Evolutionary conservation across 2,888 invertebrate species (phyloP), one percentile per base, ranked within the genome.

Genomic region (Frankliniella intonsa): DNA sequence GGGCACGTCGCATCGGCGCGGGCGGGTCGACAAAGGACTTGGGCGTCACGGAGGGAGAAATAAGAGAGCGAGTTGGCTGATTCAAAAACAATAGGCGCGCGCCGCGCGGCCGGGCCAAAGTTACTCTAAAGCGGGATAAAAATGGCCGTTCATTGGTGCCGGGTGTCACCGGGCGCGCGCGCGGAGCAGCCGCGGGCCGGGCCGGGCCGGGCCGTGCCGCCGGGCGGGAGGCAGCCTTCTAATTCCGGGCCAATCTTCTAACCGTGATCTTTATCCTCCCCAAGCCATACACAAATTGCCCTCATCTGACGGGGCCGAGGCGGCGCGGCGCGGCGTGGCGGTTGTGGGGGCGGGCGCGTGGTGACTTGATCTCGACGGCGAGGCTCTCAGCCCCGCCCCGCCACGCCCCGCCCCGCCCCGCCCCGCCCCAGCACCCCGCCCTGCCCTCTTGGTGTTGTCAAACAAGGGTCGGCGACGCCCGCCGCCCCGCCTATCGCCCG

Each of bases 281-380:
- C n/a, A 14, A 55, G 55, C 69, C 55, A 55, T 12, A 25, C 69
- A 25, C 69, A 76, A 76, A 76, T 76, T 76, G 69, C 69, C 22
- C 25, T 22, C 10, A 38, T 38, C 38, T 38, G 38, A 25, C 25
- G 69, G 12, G 69, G 69, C 5, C 38, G 69, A 22, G 22, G 11
- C 22, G 22, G 69, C 22, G 25, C 10, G 25, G 25, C 25, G 25
- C 7, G 69, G n/a, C n/a, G n/a, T n/a, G n/a, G n/a, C n/a, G n/a
- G n/a, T n/a, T n/a, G n/a, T n/a, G n/a, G n/a, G 12, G 25, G 22
- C 22, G 55, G 55, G 55, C 5, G 14, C 19, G 19, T 14, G 55
- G 55, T 19, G 69, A 76, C 69, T 76, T 76, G 69, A 76, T 76
- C 69, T 25, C 38, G 5, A 5, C 38, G 5, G 38, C 2, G 38